Base-by-base conservation (phyloP, 2,888 invertebrate genomes). In the Pterostichus niger region DNA sequence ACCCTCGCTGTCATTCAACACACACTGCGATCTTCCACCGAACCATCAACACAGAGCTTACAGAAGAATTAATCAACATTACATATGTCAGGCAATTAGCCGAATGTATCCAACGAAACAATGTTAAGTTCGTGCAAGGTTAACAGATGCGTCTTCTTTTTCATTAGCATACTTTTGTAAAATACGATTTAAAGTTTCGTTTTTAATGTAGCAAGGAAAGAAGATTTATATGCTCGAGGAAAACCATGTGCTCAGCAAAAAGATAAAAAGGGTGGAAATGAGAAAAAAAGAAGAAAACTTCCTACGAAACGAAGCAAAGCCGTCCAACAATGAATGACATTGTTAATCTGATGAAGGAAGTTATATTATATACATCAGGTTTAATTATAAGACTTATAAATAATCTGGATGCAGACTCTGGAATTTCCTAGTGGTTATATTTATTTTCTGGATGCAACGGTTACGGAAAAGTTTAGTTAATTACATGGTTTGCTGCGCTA, bases 61-160 rank as follows among this genome's bases (percentile, higher is more conserved):
- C 75, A 75, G 59, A 82, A 82, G 75, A 82, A 82, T 82, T 75
- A 75, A 82, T 82, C 82, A 82, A 59, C 71, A 59, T 82, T 75
- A 75, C 82, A 59, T 33, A 44, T 40, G 24, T n/a, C 71, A 49
- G 10, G n/a, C 44, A 17, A 71, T 71, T 71, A 71, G 17, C 24
- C 59, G 6, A 11, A 15, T 15, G 15, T 15, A 54, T 54, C n/a
- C 15, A n/a, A 6, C 10, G 15, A 54, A 54, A 54, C 54, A 54
- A 54, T 54, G 54, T 54, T 54, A 54, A 54, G 15, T 54, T 54
- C 6, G 0, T 0, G n/a, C 54, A n/a, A 54, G 31, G 76, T 17
- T 76, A 9, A 52, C 54, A 52, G 56, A 15, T 52, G 54, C 76
- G 49, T 76, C 78, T 44, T 49, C 46, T 79, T 61, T 79, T 79